Base-by-base conservation (phyloP, 1,140 invertebrate species). In the Bombus haemorrhoidalis region DNA sequence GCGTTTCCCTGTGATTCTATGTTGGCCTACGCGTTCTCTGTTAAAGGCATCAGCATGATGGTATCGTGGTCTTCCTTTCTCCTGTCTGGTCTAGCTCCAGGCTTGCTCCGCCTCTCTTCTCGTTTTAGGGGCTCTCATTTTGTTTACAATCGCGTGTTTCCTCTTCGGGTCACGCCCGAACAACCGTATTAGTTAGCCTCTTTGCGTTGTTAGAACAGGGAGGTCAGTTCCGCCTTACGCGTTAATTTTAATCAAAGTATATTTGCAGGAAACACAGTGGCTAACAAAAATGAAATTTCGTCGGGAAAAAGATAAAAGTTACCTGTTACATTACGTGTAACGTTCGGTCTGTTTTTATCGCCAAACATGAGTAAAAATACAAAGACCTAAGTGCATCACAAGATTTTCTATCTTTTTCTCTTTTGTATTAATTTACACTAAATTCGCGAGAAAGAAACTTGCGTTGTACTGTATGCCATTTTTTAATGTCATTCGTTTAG, bases 111-210 rank as follows among this genome's bases (percentile, higher is more conserved):
- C 25, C 66, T 68, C 41, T 82, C 68, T 39, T 73, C 57, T 73
- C 15, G 28, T 64, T 72, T 76, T 78, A 74, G 72, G 78, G 86
- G 78, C 80, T 90, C 90, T 87, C 91, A 90, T 89, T 89, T 91
- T 90, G 81, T 91, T 90, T 89, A 91, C 69, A 64, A 82, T 59
- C n/a, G 34, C 69, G 9, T 15, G 80, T 53, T 69, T 53, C 41
- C 59, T 6, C 47, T 47, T 47, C 39, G 28, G 12, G 25, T 13
- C 47, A 53, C 6, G 3, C 53, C 8, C 57, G 8, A 75, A 15
- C 12, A 62, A 76, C 28, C 13, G 25, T 34, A 76, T 28, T 37
- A 25, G 22, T 18, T 39, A n/a, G 3, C 13, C n/a, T 32, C 47
- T 69, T 39, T 37, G 68, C 69, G 39, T 72, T 28, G 69, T 18